Evolutionary conservation across 2,888 invertebrate species (phyloP), one percentile per base, ranked within the genome.

Genomic region (Stictocephala bisonia): DNA sequence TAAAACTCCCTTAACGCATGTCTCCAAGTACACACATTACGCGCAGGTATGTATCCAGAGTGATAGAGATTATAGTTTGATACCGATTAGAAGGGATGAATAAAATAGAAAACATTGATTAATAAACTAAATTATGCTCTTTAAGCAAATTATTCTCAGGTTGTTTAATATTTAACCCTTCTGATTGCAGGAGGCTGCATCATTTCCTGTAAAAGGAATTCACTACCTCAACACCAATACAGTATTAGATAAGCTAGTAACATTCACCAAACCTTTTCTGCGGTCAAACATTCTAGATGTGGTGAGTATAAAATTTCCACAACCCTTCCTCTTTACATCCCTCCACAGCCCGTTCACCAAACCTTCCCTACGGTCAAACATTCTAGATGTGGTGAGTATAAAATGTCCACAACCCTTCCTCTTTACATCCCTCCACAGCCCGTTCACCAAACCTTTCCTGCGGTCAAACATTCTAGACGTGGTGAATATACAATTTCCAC

Each of bases 181-280:
- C 13, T 27, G 13, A 48, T 73, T 70, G 24, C 72, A 80, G 80
- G 79, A 80, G 27, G 79, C 76, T 3, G 77, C 79, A 1, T 72
- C 76, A 3, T 78, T 80, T 44, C 75, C 77, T 15, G 78, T 80
- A n/a, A 74, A 75, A 68, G 77, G 75, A n/a, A 77, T 80, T 22
- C 79, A 78, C 29, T 68, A 80, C 35, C 70, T 80, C 24, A 80
- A 80, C 56, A 74, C 78, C 6, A 77, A 78, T 13, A 58, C 79
- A 2, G 78, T 78, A 31, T 73, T 78, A 29, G 80, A 80, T 72
- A 79, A 77, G 64, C 26, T 80, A 13, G 73, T 78, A 6, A 71
- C 75, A n/a, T 53, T 79, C 24, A 74, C 78, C 15, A 79, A 77
- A 69, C 80, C 80, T 0, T 79, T 80, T 53, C 72, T 80, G 64